Conservation (phyloP, 2,797 vertebrate genomes). For the Tangara arthus region DNA sequence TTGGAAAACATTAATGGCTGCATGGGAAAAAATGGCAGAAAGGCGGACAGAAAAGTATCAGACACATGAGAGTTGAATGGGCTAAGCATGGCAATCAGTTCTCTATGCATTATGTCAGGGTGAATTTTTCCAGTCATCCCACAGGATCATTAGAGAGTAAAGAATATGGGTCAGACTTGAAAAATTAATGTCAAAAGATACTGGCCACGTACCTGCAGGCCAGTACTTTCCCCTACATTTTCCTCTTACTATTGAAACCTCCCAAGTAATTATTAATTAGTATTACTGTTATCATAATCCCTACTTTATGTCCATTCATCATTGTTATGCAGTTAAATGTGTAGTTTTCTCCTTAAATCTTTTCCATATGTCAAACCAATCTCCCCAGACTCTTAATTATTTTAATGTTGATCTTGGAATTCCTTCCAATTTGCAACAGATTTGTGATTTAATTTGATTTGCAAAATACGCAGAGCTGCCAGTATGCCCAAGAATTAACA, state of each 20-base stretch:
- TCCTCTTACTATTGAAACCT: background rate
- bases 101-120: fast-evolving
- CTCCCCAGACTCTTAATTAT: constrained; percentile 8
- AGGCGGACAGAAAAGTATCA: background rate
- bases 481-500: constrained; percentile 15
- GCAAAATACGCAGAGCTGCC: constrained; percentile 6
- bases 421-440: constrained; percentile 13
- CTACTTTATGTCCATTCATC: background rate
- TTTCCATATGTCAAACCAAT: constrained; percentile 7
- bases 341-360: background rate
- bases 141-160: background rate
- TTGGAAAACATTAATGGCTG: background rate
- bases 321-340: background rate
- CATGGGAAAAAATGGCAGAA: background rate
- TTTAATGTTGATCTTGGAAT: constrained; percentile 38
- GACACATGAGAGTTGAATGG: fast-evolving
- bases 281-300: background rate
- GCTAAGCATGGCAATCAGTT: background rate
- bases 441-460: constrained; percentile 46
- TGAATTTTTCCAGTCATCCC: background rate
- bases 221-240: background rate
- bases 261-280: background rate
- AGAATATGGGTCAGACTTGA: background rate
- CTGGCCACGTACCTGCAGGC: background rate
- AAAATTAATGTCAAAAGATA: background rate